Evolutionary conservation across 2,888 invertebrate species (phyloP), one percentile per base, ranked within the genome.

Genomic region (Ichneumoninae sp.): DNA sequence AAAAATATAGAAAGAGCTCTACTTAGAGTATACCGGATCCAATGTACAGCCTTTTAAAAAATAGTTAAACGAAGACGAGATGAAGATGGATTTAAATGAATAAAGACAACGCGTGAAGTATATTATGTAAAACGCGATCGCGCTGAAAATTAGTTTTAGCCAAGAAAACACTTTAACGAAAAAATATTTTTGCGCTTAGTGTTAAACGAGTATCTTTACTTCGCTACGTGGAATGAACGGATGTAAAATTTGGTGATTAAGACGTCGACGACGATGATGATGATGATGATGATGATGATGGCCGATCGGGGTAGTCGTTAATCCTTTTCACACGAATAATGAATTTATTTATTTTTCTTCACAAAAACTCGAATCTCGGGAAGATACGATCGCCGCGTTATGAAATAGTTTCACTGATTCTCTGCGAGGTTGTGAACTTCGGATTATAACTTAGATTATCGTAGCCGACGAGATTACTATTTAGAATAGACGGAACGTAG

Each of bases 181-280:
- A 22, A 69, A 66, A 82, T 82, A 82, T 84, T 84, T 84, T 84
- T 82, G 84, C 82, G 79, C 82, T 84, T 82, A 84, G 82, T 75
- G 69, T 84, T 79, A 82, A 83, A 79, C 66, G 75, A 76, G 76
- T 82, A 82, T 82, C 71, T 82, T 82, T 79, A 84, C 65, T 82
- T 84, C 79, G 82, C 84, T 82, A 68, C 72, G 80, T 69, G 76
- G 54, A 79, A 82, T 76, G 84, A 84, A 76, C 47, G 82, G 36
- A 84, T 82, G 82, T 82, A 82, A 78, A 75, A 62, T 62, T 44
- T 75, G 57, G 16, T 70, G 76, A 62, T 69, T 60, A 54, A 33
- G 52, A 74, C 30, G 30, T 5, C 6, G 57, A 65, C 30, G 30
- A 30, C 6, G 57, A 65, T 22, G 16, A 81, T 19, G 54, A 57